These are phyloP conservation scores for Drosophila setosimentum DNA, from an alignment of 2,888 invertebrate genomes.

Conservation along the genomic window DNA sequence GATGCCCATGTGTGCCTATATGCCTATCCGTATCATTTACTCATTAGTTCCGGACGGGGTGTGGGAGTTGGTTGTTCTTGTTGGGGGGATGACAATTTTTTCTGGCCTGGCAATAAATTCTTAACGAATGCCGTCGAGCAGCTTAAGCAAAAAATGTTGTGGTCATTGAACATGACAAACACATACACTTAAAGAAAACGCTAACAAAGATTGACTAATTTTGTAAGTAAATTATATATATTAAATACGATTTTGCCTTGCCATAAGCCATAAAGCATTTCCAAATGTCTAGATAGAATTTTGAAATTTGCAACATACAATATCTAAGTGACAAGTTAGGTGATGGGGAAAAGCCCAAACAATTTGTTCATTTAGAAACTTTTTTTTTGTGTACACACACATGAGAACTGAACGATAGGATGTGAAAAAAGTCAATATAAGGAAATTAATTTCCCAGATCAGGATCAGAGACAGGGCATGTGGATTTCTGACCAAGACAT, in stretches of 20 bases:
- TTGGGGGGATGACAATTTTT: conserved; percentile 55
- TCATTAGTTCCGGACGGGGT: conserved; percentile 52
- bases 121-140: conserved; percentile 17
- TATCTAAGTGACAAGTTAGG: not conserved
- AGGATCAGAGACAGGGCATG: conserved; percentile 28
- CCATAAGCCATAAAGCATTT: not conserved
- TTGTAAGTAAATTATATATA: not conserved
- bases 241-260: not conserved
- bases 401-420: conserved; percentile 11
- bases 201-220: not conserved
- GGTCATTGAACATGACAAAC: conserved; percentile 39
- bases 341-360: not conserved
- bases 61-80: not conserved
- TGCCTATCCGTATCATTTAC: conserved; percentile 62
- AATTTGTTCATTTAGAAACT: not conserved
- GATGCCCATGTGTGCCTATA: not conserved
- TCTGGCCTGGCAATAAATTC: conserved; percentile 65
- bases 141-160: conserved; percentile 21
- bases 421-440: conserved; percentile 76
- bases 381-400: not conserved
- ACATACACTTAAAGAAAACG: conserved; percentile 14
- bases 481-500: conserved; percentile 78
- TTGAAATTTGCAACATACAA: not conserved
- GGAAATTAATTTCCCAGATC: conserved; percentile 76
- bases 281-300: not conserved